Base-by-base conservation (phyloP, 2,113 vertebrate genomes). In the Prionailurus viverrinus region DNA sequence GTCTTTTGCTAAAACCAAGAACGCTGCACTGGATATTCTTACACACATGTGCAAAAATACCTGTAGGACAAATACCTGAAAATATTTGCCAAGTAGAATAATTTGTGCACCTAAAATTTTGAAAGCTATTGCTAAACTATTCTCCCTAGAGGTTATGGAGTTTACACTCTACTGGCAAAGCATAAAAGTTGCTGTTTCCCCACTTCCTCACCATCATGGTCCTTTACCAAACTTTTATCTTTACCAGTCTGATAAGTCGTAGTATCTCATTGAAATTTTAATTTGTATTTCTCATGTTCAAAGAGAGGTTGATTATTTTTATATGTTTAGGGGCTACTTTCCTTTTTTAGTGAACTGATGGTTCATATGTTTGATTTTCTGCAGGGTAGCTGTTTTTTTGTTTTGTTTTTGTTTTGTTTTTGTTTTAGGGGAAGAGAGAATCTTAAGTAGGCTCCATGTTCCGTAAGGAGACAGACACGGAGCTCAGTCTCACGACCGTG, bases 361-460 rank as follows among this genome's bases (percentile, higher is more conserved):
- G 29, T 88, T 97, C 78, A 65, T 71, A 92, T 1, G 3, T 76
- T 94, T 94, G 80, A 69, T 95, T 71, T 89, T 80, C 53, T 89
- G 71, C 63, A 92, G 21, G 8, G 6, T 66, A 87, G 36, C 36
- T 80, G 27, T 39, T 41, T 73, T 78, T 95, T 73, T 51, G 85
- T 53, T 55, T 33, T 19, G 10, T 21, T 58, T 58, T 58, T 21
- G 1, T 21, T 58, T 58, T 58, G 23, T 61, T 23, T 9, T 61
- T 61, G 9, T 25, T 23, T 61, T 61, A 61, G 21, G 21, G 21
- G 21, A 18, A 23, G 58, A 61, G 58, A 61, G 58, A 61, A 61
- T 61, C 58, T 61, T 61, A 61, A 61, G 58, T 21, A 61, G 58
- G 58, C 58, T 61, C 58, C 58, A 61, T 61, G 58, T 21, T 23